Evolutionary conservation across 2,797 vertebrate genomes (phyloP).

Genomic region (Dermochelys coriacea): DNA sequence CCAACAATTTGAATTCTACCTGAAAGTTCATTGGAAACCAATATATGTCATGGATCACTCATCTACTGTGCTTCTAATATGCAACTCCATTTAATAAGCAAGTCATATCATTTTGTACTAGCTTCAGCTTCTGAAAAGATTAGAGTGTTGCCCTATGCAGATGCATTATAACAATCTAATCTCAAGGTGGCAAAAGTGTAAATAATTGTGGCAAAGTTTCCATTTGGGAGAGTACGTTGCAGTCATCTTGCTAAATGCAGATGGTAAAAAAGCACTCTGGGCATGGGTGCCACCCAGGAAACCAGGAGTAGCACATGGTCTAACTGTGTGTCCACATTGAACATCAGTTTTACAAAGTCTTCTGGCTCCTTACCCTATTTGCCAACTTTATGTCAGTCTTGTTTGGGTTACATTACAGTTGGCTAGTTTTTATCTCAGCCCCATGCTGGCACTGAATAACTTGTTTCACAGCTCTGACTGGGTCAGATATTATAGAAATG

Average conservation of each 20-base stretch:
- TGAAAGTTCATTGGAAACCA: slow-evolving; percentile 16
- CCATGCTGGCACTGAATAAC: slow-evolving; percentile 5
- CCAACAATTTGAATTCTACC: neutral
- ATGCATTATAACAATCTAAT: slow-evolving; percentile 25
- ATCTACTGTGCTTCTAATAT: slow-evolving; percentile 26
- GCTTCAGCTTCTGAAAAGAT: slow-evolving; percentile 41
- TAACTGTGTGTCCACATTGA: neutral
- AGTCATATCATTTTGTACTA: slow-evolving; percentile 17
- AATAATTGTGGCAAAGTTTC: slow-evolving; percentile 53
- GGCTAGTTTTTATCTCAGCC: neutral
- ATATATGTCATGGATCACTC: slow-evolving; percentile 16
- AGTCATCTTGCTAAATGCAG: slow-evolving; percentile 53
- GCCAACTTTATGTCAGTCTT: slow-evolving; percentile 4
- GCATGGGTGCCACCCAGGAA: slow-evolving; percentile 5
- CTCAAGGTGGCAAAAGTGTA: slow-evolving; percentile 52
- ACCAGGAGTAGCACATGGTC: slow-evolving; percentile 26
- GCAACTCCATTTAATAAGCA: slow-evolving; percentile 53
- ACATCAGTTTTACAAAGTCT: neutral
- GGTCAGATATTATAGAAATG: neutral
- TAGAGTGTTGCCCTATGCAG: slow-evolving; percentile 25
- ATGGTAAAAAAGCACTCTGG: neutral
- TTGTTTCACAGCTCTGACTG: slow-evolving; percentile 11
- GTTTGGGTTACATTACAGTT: neutral
- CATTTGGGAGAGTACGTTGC: slow-evolving; percentile 53
- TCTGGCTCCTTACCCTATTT: slow-evolving; percentile 9